Evolutionary conservation across 2,888 invertebrate genomes (phyloP), one percentile per base, ranked within the genome.

Genomic region (Stramonita haemastoma): DNA sequence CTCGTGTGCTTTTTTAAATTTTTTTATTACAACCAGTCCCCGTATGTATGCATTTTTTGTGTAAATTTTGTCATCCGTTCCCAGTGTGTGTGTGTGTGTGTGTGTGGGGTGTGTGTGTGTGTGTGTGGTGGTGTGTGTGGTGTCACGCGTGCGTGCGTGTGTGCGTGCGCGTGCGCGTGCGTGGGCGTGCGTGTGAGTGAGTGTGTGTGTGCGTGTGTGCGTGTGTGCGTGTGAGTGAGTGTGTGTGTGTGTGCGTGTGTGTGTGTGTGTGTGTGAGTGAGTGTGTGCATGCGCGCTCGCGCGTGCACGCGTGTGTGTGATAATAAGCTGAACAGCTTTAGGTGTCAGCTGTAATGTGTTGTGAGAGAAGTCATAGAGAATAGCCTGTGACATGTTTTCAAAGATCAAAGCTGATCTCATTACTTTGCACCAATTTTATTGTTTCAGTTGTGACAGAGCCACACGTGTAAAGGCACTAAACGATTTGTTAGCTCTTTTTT

Each of bases 131-230:
- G 79, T 79, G 79, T 6, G 79, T 79, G 79, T 34, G 79, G 29
- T 29, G 29, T 29, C 32, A 32, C 32, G 79, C 32, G 13, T 22
- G 81, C 32, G 19, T 34, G 79, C 32, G 34, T 34, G 32, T 81
- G 34, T 32, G 46, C 46, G 2, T 46, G 46, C 13, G 46, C 46
- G 46, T 46, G 83, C 46, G 83, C 46, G 83, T 46, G 83, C 2
- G 83, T 46, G 83, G 19, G 83, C 46, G 83, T 46, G 83, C 46
- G 83, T 83, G 83, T 83, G 83, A 46, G 36, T 56, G 83, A 46
- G 83, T 83, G 83, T 46, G 56, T 83, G 84, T 57, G 57, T 84
- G 29, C 22, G 56, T 84, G 84, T 56, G 84, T 84, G 84, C 13
- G 56, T 84, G 84, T 56, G 84, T 84, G 84, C 2, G 56, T 56